phyloP scores from a whole-genome alignment of 2,113 vertebrate species.

The Pangasianodon hypophthalmus region DNA sequence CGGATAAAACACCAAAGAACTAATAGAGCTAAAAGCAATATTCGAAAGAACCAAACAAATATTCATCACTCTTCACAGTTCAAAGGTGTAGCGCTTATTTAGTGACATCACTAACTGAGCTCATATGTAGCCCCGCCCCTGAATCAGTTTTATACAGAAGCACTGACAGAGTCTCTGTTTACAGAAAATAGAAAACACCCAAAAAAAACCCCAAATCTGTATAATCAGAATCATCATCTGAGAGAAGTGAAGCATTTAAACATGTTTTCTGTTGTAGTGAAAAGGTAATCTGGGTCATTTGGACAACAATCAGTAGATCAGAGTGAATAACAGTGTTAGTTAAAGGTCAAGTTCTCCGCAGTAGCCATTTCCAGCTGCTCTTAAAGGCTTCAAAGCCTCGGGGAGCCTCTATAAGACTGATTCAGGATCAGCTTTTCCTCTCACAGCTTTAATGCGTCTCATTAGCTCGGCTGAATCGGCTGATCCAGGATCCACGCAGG shows the following conservation, averaged over 20 bases:
- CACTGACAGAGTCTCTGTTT: not conserved
- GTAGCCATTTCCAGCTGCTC: conserved; percentile 35
- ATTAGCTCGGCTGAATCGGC: not conserved
- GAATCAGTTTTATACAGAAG: not conserved
- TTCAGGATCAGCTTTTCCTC: conserved; percentile 10
- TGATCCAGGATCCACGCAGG: not conserved
- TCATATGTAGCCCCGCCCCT: not conserved
- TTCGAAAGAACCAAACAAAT: not conserved
- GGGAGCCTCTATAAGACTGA: not conserved
- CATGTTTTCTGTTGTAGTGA: not conserved
- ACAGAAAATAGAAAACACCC: not conserved
- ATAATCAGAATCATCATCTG: not conserved
- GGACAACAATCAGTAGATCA: not conserved
- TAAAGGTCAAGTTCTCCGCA: conserved; percentile 40
- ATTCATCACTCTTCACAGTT: not conserved
- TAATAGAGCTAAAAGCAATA: not conserved
- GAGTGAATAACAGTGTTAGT: conserved; percentile 25
- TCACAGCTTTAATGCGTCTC: not conserved
- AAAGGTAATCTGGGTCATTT: not conserved
- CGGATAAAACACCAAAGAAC: not conserved
- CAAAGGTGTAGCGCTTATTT: not conserved
- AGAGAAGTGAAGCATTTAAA: not conserved
- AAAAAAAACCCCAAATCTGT: not conserved
- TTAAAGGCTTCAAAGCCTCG: conserved; percentile 47
- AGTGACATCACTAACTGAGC: not conserved